Base-by-base conservation (phyloP, 1,140 invertebrate species). In the Apocrypta bakeri region DNA sequence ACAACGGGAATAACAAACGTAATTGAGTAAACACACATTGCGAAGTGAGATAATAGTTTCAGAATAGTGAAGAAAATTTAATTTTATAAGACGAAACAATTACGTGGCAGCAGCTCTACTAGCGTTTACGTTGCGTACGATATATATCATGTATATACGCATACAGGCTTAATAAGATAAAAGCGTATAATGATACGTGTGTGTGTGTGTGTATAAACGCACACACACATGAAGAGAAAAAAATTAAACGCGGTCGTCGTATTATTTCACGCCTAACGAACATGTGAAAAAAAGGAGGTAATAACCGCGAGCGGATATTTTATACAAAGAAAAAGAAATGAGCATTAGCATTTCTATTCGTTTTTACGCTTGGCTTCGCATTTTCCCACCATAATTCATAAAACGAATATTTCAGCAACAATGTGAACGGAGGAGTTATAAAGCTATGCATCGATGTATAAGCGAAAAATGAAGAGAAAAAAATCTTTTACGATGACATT, bases 401-500 rank as follows among this genome's bases (percentile, higher is more conserved):
- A 78, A 69, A 56, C 66, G 17, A 79, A 71, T 33, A 48, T 73
- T 64, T 40, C 24, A 11, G 56, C 71, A 42, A 64, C 48, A 73
- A 64, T 73, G 33, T 11, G 56, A 25, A 29, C 33, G 48, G 11
- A 25, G 27, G 0, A 40, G n/a, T 56, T 71, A 29, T 31, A 69
- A 69, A 48, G 24, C n/a, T 63, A 14, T 75, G 11, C 14, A 61
- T 24, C 0, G 42, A 31, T 33, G 40, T 12, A 25, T 21, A 24
- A 75, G 9, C 40, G 21, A 69, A n/a, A 40, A 25, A 78, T 25
- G 31, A 37, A 21, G 21, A 71, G 11, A 71, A 71, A 37, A 71
- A 31, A 71, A 71, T 21, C 68, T 68, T 73, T 68, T 73, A 81
- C 71, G 79, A 66, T 74, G 61, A 74, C 66, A 75, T 33, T 74